phyloP scores from a whole-genome alignment of 2,888 invertebrate species.

The Tipula lateralis region DNA sequence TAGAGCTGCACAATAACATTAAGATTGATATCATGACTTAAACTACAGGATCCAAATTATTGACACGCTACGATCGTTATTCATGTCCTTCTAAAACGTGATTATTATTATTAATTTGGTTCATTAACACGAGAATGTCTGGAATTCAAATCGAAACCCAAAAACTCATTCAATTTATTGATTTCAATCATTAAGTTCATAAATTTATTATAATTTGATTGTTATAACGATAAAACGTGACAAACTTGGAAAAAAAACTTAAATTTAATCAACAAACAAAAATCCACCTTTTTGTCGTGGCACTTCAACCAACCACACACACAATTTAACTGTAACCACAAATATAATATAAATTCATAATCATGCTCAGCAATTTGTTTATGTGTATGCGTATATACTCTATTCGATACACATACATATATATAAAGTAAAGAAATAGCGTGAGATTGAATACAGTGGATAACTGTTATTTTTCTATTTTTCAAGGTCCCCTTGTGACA shows the following conservation, averaged over 20 bases:
- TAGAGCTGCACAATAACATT: no score
- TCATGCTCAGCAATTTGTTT: not conserved
- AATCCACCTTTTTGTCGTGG: not conserved
- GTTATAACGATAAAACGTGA: not conserved
- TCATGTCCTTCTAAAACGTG: no score
- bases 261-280: not conserved
- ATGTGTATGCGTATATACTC: not conserved
- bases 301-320: not conserved
- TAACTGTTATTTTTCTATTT: not conserved
- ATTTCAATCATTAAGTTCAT: not conserved
- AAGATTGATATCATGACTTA: no score
- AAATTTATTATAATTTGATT: not conserved
- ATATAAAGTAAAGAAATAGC: not conserved
- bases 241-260: not conserved
- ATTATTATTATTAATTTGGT: no score
- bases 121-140: no score
- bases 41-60: no score
- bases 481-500: not conserved
- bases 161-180: not conserved
- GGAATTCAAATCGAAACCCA: no score
- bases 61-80: no score
- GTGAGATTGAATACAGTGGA: not conserved
- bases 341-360: conserved; percentile 3
- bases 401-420: not conserved
- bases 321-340: not conserved